These are phyloP conservation scores for Drosophila picticornis DNA, from an alignment of 2,888 invertebrate genomes.

Conservation along the genomic window DNA sequence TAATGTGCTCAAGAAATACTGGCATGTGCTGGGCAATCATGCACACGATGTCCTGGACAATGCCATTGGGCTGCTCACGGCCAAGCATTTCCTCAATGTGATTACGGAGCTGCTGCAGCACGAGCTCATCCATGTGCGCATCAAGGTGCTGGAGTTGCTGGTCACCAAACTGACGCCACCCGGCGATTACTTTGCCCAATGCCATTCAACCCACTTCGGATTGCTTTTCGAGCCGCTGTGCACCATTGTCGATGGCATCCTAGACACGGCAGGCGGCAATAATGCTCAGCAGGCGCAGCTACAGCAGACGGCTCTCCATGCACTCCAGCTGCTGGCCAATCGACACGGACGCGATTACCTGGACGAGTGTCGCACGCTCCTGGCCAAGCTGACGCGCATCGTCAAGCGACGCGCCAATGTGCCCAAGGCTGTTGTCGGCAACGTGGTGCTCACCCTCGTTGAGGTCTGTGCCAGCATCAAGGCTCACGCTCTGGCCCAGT, in stretches of 20 bases:
- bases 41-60: conserved; percentile 93
- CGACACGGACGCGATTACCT: conserved; percentile 89
- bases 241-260: conserved; percentile 87
- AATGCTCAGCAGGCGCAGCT: conserved; percentile 85
- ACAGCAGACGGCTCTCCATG: conserved; percentile 93
- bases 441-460: conserved; percentile 89
- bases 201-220: conserved; percentile 86
- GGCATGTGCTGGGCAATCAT: conserved; percentile 92
- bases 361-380: conserved; percentile 89
- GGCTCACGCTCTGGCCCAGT: conserved; percentile 90
- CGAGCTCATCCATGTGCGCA: conserved; percentile 89
- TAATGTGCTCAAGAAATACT: conserved; percentile 88
- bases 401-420: conserved; percentile 73
- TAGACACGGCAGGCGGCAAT: conserved; percentile 85
- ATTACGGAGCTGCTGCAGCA: conserved; percentile 91
- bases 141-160: conserved; percentile 94
- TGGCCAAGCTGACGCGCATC: conserved; percentile 88
- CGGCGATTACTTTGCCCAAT: conserved; percentile 87
- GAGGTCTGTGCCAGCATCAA: conserved; percentile 90
- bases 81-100: conserved; percentile 92
- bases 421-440: conserved; percentile 87
- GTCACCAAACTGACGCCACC: conserved; percentile 92
- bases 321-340: conserved; percentile 93
- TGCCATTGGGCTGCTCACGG: conserved; percentile 91
- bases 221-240: conserved; percentile 88